These are phyloP conservation scores for Bovichtus diacanthus DNA, from an alignment of 2,797 vertebrate species.

Conservation along the genomic window DNA sequence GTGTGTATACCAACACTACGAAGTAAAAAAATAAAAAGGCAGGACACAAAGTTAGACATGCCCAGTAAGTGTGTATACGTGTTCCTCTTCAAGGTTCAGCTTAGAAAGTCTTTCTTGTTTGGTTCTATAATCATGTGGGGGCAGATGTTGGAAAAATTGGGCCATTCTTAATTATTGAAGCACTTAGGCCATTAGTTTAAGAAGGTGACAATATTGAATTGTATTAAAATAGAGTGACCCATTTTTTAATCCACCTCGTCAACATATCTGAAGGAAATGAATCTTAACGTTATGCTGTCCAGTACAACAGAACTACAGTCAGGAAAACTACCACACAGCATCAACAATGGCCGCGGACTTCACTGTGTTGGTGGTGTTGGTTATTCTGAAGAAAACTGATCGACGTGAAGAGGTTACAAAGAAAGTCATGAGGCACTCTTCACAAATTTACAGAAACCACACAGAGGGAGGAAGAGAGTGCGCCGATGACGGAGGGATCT, in stretches of 20 bases:
- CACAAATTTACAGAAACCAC: conserved; percentile 34
- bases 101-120: neutral
- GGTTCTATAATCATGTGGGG: neutral
- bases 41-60: too few species aligned
- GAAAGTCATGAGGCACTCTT: conserved; percentile 13
- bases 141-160: neutral
- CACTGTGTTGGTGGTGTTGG: neutral
- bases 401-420: conserved; percentile 6
- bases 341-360: too few species aligned
- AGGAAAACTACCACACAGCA: neutral
- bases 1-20: neutral
- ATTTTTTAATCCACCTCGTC: neutral
- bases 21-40: too few species aligned
- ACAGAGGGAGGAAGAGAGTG: conserved; percentile 23
- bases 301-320: neutral
- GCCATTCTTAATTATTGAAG: neutral
- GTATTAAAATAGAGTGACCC: neutral
- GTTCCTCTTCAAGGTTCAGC: neutral
- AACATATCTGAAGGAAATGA: neutral
- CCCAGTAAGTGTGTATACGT: too few species aligned
- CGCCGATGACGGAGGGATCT: conserved; percentile 33
- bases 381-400: conserved; percentile 3
- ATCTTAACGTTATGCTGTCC: neutral
- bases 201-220: too few species aligned
- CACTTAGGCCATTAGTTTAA: too few species aligned